Base-by-base conservation (phyloP, 2,888 invertebrate species). In the Pristionchus arcanus region DNA sequence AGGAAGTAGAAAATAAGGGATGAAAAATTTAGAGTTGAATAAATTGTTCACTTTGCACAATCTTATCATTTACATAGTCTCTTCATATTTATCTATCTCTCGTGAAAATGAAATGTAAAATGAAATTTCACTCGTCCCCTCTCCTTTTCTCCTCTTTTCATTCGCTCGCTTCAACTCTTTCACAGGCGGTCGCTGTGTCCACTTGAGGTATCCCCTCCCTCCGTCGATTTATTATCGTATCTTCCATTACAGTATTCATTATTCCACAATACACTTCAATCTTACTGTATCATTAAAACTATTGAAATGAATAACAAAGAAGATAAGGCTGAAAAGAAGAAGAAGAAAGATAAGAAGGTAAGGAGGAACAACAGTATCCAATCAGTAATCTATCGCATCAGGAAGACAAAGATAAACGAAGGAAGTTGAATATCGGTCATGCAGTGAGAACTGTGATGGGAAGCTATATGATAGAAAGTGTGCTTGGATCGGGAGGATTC, bases 401-500 rank as follows among this genome's bases (percentile, higher is more conserved):
- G 59, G 84, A 37, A 21, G 31, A 74, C 34, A 74, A 74, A 74
- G 74, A 63, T 9, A 63, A 85, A 31, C 84, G 84, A 31, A 85
- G n/a, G 59, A 85, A 85, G 37, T 28, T 85, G 59, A n/a, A 55
- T 15, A 34, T 59, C 21, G 84, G 84, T 11, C 31, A 55, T 9
- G 25, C 34, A 31, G 37, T 85, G 28, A 25, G 25, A 5, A 85
- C 28, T n/a, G 84, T 28, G 59, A 85, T 59, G n/a, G 55, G 59
- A 2, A 13, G 37, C 31, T 85, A 85, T 25, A 34, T 31, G 25
- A 85, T 85, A 15, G 84, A 85, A 25, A 37, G 84, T 13, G 21
- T 85, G 21, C 84, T 85, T 1, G 84, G 84, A 85, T 85, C 84
- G 28, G 84, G 84, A 55, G 84, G 84, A 55, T 85, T 85, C 59